Evolutionary conservation across 2,888 invertebrate genomes (phyloP).

Genomic region (Seira musarum): DNA sequence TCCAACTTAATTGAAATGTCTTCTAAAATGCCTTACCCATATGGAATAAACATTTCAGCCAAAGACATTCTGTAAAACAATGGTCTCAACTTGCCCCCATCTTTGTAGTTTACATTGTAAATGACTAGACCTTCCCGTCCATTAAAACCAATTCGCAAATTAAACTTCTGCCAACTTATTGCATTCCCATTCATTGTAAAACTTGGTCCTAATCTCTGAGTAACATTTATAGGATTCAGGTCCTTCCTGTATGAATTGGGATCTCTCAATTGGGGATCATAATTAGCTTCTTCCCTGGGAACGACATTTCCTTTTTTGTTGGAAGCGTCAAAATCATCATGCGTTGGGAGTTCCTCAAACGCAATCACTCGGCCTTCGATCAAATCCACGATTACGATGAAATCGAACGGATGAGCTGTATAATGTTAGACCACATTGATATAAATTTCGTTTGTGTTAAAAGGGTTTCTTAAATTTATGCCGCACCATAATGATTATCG

Average conservation of each 20-base stretch:
- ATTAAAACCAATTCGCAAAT: conserved; percentile 48
- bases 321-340: conserved; percentile 33
- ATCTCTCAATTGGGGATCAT: conserved; percentile 6
- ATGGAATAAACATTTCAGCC: conserved; percentile 43
- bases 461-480: not conserved
- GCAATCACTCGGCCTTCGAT: conserved; percentile 25
- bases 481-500: conserved; percentile 54
- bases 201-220: conserved; percentile 42
- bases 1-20: conserved; percentile 39
- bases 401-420: conserved; percentile 59
- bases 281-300: conserved; percentile 26
- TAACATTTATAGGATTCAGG: conserved; percentile 35
- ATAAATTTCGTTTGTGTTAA: not conserved
- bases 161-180: conserved; percentile 61
- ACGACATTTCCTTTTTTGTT: conserved; percentile 34
- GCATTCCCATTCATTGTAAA: conserved; percentile 45
- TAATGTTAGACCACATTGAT: not conserved
- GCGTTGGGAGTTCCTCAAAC: conserved; percentile 50
- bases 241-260: conserved; percentile 36
- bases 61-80: conserved; percentile 50
- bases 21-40: conserved; percentile 45
- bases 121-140: conserved; percentile 46
- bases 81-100: conserved; percentile 31
- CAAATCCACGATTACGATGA: conserved; percentile 48
- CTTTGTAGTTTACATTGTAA: conserved; percentile 48